These are phyloP conservation scores for Deladenus siricidicola DNA, from an alignment of 2,888 invertebrate species.

Conservation along the genomic window DNA sequence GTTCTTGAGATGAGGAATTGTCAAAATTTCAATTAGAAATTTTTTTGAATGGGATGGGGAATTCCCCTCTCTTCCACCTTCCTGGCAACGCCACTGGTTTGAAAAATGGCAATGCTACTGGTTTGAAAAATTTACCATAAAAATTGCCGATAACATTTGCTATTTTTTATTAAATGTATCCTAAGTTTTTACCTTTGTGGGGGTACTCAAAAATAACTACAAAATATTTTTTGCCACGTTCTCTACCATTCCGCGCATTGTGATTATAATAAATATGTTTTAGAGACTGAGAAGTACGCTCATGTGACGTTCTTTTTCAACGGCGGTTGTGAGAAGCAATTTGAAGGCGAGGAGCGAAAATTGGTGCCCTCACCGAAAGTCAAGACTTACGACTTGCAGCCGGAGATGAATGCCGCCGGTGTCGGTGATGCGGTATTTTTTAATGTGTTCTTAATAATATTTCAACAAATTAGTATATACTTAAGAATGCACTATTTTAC, in stretches of 20 bases:
- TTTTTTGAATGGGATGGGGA: too few species aligned
- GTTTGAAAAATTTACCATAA: too few species aligned
- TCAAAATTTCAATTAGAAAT: too few species aligned
- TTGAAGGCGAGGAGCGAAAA: constrained; percentile 54
- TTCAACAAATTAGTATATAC: too few species aligned
- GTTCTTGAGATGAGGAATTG: too few species aligned
- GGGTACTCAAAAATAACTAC: neutral
- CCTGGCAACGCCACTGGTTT: too few species aligned
- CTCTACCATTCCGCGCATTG: neutral
- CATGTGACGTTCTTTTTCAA: constrained; percentile 59
- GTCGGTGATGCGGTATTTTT: constrained; percentile 54
- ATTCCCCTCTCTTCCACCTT: too few species aligned
- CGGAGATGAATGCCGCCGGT: constrained; percentile 55
- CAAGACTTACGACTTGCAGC: constrained; percentile 56
- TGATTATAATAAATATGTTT: constrained; percentile 7
- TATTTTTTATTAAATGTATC: neutral
- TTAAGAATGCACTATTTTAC: too few species aligned
- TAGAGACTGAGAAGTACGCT: constrained; percentile 57
- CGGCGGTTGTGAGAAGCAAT: constrained; percentile 56
- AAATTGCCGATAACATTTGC: too few species aligned
- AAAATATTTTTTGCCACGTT: neutral
- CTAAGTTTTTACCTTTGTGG: neutral
- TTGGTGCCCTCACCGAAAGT: constrained; percentile 57
- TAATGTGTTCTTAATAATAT: neutral
- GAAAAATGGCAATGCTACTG: too few species aligned